These are phyloP conservation scores for Spodoptera frugiperda DNA, from an alignment of 1,140 invertebrate genomes.

Conservation along the genomic window DNA sequence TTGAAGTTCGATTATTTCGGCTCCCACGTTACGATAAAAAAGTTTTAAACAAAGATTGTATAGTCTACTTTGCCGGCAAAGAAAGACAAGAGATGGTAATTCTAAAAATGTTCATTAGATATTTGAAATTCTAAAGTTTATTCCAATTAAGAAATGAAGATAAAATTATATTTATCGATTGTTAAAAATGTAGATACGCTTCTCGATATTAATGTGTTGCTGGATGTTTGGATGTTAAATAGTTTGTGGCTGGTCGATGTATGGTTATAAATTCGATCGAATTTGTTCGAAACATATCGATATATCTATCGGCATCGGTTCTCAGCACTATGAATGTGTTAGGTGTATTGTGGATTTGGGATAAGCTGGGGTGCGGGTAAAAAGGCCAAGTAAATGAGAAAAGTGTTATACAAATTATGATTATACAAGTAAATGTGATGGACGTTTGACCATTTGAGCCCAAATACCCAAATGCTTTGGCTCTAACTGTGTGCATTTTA, in stretches of 20 bases:
- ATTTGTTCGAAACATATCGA: constrained; percentile 19
- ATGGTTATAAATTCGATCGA: background rate
- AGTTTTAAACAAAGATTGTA: background rate
- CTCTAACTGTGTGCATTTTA: constrained; percentile 39
- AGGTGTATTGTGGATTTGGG: constrained; percentile 10
- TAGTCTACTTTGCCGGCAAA: constrained; percentile 23
- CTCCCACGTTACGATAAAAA: background rate
- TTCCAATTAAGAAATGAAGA: background rate
- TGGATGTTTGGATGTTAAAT: background rate
- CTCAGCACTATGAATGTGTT: constrained; percentile 19
- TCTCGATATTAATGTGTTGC: constrained; percentile 7
- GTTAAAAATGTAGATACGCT: constrained; percentile 28
- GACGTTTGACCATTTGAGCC: too few relatives aligned
- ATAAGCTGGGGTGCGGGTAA: background rate
- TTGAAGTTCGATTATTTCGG: background rate
- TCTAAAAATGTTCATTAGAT: constrained; percentile 28
- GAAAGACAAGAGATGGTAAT: background rate
- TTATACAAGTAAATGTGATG: too few relatives aligned
- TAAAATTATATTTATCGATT: constrained; percentile 37
- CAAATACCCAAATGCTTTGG: background rate
- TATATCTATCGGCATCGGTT: constrained; percentile 15
- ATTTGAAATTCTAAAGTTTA: background rate
- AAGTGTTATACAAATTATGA: background rate
- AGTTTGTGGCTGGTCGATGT: background rate
- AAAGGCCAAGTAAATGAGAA: background rate